Evolutionary conservation across 2,888 invertebrate species (phyloP).

Genomic region (Rhamphomyia laevipes): DNA sequence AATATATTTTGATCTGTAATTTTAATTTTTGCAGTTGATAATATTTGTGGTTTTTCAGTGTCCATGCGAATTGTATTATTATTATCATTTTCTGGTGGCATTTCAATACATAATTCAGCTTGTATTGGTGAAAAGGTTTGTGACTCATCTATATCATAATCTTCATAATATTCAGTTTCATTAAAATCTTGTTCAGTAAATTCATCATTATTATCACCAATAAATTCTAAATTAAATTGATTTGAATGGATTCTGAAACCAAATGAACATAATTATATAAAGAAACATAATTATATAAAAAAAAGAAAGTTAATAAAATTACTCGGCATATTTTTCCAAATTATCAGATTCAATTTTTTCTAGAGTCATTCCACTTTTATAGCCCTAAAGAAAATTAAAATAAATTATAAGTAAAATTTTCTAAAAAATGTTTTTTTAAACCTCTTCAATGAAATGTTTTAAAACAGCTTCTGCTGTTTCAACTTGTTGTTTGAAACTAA

Average conservation of each 20-base stretch:
- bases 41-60: too few species aligned
- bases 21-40: too few species aligned
- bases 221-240: not conserved
- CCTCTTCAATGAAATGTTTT: conserved; percentile 3
- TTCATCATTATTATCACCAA: not conserved
- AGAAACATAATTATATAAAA: not conserved
- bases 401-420: too few species aligned
- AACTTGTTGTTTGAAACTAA: conserved; percentile 39
- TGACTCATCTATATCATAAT: too few species aligned
- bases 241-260: not conserved
- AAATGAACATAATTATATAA: too few species aligned
- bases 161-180: not conserved
- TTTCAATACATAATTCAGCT: not conserved
- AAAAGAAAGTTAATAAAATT: not conserved
- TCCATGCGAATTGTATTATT: too few species aligned
- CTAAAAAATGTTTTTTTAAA: too few species aligned
- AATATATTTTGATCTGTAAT: too few species aligned
- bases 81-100: too few species aligned
- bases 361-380: not conserved
- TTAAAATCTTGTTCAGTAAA: not conserved
- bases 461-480: conserved; percentile 31
- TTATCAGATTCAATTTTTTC: not conserved
- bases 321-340: not conserved
- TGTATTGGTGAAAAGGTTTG: not conserved
- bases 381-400: not conserved